Conservation (phyloP, 1,140 invertebrate species). For the Micrasema minimum region DNA sequence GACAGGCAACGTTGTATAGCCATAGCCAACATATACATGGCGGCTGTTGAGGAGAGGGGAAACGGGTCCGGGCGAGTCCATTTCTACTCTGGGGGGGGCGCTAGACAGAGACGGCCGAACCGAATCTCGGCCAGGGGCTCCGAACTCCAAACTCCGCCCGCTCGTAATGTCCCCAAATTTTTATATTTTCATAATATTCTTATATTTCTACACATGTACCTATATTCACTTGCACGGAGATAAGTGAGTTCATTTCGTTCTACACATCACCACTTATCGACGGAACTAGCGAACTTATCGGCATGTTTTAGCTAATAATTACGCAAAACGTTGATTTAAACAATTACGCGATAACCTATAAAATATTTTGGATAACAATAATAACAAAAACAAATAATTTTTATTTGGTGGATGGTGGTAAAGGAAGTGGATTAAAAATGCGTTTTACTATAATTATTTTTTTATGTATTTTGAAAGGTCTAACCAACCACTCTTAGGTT, state of each 20-base stretch:
- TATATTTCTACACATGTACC: background rate
- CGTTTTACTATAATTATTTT: no score
- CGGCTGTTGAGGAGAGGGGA: constrained; percentile 57
- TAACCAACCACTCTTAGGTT: no score
- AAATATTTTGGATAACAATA: no score
- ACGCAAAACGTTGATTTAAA: no score
- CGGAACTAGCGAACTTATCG: no score
- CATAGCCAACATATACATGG: constrained; percentile 61
- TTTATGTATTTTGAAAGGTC: no score
- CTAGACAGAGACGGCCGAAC: constrained; percentile 16
- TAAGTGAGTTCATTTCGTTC: background rate
- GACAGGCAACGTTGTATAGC: constrained; percentile 67
- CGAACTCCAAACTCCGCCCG: background rate
- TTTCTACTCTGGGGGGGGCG: constrained; percentile 14
- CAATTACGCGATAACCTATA: no score
- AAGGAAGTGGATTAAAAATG: no score
- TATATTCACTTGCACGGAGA: background rate
- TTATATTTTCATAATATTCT: background rate
- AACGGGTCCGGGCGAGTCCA: constrained; percentile 33
- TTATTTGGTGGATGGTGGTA: no score
- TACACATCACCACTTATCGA: background rate
- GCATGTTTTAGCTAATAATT: background rate
- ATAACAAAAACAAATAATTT: no score
- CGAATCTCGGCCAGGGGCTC: background rate
- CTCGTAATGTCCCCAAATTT: background rate